These are phyloP conservation scores for Stomatorhinus walkeri DNA, from an alignment of 2,797 vertebrate genomes.

Conservation along the genomic window DNA sequence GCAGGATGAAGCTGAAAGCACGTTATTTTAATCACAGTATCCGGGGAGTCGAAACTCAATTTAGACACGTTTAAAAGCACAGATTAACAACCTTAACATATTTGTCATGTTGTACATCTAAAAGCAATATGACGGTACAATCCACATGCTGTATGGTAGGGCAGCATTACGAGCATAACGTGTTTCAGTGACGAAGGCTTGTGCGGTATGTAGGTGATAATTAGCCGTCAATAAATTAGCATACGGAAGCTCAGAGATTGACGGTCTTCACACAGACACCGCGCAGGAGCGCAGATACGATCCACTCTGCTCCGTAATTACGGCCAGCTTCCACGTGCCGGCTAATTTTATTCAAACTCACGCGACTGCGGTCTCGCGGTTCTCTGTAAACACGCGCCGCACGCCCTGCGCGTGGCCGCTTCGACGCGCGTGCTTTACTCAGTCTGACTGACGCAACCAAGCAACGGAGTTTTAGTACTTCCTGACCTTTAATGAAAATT, in stretches of 20 bases:
- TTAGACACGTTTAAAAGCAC: slow-evolving; percentile 19
- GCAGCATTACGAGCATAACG: slow-evolving; percentile 1
- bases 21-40: not conserved
- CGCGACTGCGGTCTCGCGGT: not conserved
- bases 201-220: slow-evolving; percentile 34
- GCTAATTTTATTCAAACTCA: slow-evolving; percentile 9
- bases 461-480: not conserved
- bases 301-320: not conserved
- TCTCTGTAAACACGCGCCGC: not conserved
- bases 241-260: slow-evolving; percentile 14
- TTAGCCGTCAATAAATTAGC: slow-evolving; percentile 30
- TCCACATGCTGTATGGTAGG: not conserved
- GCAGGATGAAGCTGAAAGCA: not conserved
- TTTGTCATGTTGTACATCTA: slow-evolving; percentile 22
- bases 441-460: not conserved
- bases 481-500: not conserved
- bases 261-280: not conserved
- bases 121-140: slow-evolving; percentile 15
- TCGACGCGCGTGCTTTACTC: not conserved
- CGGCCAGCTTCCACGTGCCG: not conserved
- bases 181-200: not conserved
- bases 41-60: slow-evolving; percentile 20
- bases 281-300: not conserved
- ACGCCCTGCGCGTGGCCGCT: not conserved
- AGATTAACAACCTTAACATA: not conserved